Percentiles rank a stretch among this genome's conserved stretches.
These are phyloP conservation scores for Corvus moneduloides DNA, from an alignment of 2,113 vertebrate genomes.

Conservation along the genomic window DNA sequence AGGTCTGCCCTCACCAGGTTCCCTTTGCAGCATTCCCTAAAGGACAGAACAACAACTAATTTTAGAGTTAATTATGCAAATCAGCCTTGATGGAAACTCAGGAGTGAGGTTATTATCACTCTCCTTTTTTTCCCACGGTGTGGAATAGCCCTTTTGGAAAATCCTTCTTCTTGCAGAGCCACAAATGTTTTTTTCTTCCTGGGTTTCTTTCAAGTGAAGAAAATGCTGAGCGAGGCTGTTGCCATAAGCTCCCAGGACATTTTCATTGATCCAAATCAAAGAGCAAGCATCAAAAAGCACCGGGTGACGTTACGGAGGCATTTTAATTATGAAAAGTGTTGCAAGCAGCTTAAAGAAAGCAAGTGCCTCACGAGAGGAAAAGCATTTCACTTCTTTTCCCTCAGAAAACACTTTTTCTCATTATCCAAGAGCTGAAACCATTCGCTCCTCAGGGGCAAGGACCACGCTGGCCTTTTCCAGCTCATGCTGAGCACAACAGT, in stretches of 20 bases:
- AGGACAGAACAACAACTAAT: neutral
- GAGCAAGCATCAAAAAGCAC: neutral
- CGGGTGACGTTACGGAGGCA: neutral
- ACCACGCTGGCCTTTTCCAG: neutral
- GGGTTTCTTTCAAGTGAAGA: slow-evolving; percentile 18
- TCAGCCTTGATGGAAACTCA: neutral
- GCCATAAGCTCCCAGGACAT: slow-evolving; percentile 5
- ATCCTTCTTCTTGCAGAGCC: neutral
- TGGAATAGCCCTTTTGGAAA: neutral
- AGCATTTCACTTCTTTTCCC: neutral
- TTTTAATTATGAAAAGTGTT: slow-evolving; percentile 22
- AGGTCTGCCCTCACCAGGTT: neutral
- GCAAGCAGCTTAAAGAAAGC: neutral
- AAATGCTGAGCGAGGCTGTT: slow-evolving; percentile 27
- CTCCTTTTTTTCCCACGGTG: neutral
- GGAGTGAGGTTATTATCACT: neutral
- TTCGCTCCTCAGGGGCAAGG: neutral
- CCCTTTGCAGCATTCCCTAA: neutral
- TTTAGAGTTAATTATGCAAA: slow-evolving; percentile 9
- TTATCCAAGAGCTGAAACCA: neutral
- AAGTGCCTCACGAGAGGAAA: neutral
- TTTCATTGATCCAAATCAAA: slow-evolving; percentile 49
- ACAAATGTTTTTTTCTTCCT: neutral
- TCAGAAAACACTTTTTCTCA: neutral
- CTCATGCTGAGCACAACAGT: neutral